Evolutionary conservation across 2,888 invertebrate genomes (phyloP), one percentile per base, ranked within the genome.

Genomic region (Sinohyriopsis cumingii): DNA sequence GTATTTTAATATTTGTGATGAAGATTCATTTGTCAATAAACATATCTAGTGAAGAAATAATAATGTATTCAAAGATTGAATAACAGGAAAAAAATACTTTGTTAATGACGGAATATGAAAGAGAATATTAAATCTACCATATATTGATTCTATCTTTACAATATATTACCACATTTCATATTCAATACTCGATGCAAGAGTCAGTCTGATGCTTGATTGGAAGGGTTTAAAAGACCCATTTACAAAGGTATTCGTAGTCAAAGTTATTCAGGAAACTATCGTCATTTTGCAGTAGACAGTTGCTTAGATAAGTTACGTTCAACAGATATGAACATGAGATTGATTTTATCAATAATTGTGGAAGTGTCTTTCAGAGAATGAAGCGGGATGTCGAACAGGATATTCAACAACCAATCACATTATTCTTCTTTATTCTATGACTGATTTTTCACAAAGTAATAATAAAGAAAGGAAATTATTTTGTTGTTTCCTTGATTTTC

Each of bases 71-170:
- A 65, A 25, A 55, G 12, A 9, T 12, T 65, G 1, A 66, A 66
- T 45, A 66, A 59, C 33, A 33, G 54, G n/a, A n/a, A n/a, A 18
- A 68, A 68, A 64, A 28, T 28, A 59, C 5, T 55, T 64, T n/a
- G 64, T 15, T 7, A 25, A 55, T 19, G 59, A 68, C 54, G 9
- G 33, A 18, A 68, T 68, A 59, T 20, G 59, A 59, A 63, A 68
- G 60, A 68, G 5, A 53, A 68, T 64, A 64, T 68, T n/a, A 68
- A 68, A 53, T 56, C 45, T 54, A 59, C 59, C 15, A 57, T 33
- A 33, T 7, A 33, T 33, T 22, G 22, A n/a, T 45, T 12, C 2
- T 5, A 45, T 69, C 56, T n/a, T 64, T 19, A 60, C 65, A 0
- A 22, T 69, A 1, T 69, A 69, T 64, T 25, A 56, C 7, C 54